phyloP scores from a whole-genome alignment of 2,888 invertebrate species.

The Glyphotaelius pellucidus region DNA sequence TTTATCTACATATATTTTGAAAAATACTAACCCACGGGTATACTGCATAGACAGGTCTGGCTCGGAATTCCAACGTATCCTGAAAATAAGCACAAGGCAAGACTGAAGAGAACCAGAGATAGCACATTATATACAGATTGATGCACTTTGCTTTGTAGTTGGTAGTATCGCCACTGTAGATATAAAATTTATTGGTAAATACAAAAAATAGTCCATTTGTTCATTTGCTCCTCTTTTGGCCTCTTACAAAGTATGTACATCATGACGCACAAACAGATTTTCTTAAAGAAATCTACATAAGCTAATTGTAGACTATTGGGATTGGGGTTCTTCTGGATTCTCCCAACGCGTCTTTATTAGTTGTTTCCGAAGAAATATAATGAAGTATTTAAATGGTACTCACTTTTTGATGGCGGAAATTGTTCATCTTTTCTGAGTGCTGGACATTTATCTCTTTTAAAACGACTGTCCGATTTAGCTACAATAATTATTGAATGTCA shows the following conservation, averaged over 20 bases:
- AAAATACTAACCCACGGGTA: conserved; percentile 46
- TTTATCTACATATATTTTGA: neutral
- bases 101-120: neutral
- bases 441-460: neutral
- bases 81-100: neutral
- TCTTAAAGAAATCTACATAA: neutral
- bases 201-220: neutral
- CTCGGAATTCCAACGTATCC: conserved; percentile 50
- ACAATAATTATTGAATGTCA: neutral
- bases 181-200: neutral
- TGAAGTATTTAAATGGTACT: neutral
- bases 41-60: conserved; percentile 17
- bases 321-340: neutral
- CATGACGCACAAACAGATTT: no score
- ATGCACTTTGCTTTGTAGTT: neutral
- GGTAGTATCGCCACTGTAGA: neutral
- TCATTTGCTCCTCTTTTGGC: neutral
- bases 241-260: neutral
- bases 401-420: neutral
- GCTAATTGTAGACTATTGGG: neutral
- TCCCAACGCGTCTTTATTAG: neutral
- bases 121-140: neutral
- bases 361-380: neutral
- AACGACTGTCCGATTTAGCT: neutral
- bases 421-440: neutral